Base-by-base conservation (phyloP, 2,113 vertebrate genomes). In the Orthonyx spaldingii region DNA sequence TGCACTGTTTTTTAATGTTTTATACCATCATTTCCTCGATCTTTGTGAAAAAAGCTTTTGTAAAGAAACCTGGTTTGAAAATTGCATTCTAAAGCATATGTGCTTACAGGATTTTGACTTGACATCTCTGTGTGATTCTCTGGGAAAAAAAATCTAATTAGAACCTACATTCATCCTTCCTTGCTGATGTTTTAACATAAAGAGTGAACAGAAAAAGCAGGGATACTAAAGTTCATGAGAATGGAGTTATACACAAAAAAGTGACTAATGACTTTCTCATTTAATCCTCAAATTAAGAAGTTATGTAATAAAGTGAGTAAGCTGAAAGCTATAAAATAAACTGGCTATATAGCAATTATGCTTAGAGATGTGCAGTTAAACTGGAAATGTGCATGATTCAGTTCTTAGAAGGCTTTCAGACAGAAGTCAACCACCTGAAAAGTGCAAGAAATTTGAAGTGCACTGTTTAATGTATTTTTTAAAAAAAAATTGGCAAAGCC, bases 281-380 rank as follows among this genome's bases (percentile, higher is more conserved):
- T 74, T 75, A 95, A 78, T 32, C 44, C 39, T 39, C 71, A 95
- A 91, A 80, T 85, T 78, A 95, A 84, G 92, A 55, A 77, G 52
- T 60, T 80, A 60, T 24, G 52, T 78, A 75, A 90, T 55, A 6
- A 86, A 92, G 65, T 19, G 35, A 76, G 28, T 83, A 91, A 88
- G 13, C 32, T 84, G 71, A 63, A 88, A 84, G 56, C 50, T 77
- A 26, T 87, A 90, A 76, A 80, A 66, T 79, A 61, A 90, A 50
- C 47, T 52, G n/a, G 15, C 56, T 94, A 27, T 39, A 14, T 28
- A 50, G 41, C 78, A 91, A 52, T 91, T 42, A 26, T 50, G 60
- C 87, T 63, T 66, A 42, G 42, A 50, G 49, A 63, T 78, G 33
- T 74, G 63, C 75, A 77, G 56, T 57, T 87, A 77, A 76, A 77